phyloP scores from a whole-genome alignment of 2,888 invertebrate genomes.

The Melanophora roralis region DNA sequence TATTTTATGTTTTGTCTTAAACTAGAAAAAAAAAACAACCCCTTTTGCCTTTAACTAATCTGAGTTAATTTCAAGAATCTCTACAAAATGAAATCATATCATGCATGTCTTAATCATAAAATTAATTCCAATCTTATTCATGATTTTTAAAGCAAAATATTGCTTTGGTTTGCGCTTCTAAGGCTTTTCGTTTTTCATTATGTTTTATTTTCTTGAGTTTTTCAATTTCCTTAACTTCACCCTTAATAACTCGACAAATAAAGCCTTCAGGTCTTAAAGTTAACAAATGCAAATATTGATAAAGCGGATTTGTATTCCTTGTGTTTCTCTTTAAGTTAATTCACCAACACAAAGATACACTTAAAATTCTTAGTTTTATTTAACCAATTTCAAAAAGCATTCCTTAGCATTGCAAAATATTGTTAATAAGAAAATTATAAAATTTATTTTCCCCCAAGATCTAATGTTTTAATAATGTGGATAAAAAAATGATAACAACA shows the following conservation, averaged over 20 bases:
- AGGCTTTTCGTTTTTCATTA: not conserved
- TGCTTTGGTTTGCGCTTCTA: not conserved
- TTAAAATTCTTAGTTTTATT: not conserved
- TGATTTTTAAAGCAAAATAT: slow-evolving; percentile 21
- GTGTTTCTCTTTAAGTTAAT: not conserved
- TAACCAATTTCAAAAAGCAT: slow-evolving; percentile 22
- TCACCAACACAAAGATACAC: not conserved
- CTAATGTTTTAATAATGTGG: slow-evolving; percentile 17
- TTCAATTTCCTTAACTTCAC: slow-evolving; percentile 61
- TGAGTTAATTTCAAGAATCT: not conserved
- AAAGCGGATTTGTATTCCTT: slow-evolving; percentile 17
- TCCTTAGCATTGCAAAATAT: slow-evolving; percentile 39
- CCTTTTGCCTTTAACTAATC: not conserved
- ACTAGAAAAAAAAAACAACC: too few relatives aligned
- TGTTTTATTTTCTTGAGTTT: slow-evolving; percentile 24
- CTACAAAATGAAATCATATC: not conserved
- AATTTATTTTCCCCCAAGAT: not conserved
- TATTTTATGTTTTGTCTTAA: too few relatives aligned
- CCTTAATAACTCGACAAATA: slow-evolving; percentile 58
- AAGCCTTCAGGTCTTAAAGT: slow-evolving; percentile 50
- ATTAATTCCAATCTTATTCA: slow-evolving; percentile 9
- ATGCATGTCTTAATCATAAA: not conserved
- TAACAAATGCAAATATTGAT: slow-evolving; percentile 61
- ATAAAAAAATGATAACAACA: not conserved
- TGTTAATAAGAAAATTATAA: slow-evolving; percentile 49